phyloP scores from a whole-genome alignment of 2,888 invertebrate genomes.

The Gnatocerus cornutus region DNA sequence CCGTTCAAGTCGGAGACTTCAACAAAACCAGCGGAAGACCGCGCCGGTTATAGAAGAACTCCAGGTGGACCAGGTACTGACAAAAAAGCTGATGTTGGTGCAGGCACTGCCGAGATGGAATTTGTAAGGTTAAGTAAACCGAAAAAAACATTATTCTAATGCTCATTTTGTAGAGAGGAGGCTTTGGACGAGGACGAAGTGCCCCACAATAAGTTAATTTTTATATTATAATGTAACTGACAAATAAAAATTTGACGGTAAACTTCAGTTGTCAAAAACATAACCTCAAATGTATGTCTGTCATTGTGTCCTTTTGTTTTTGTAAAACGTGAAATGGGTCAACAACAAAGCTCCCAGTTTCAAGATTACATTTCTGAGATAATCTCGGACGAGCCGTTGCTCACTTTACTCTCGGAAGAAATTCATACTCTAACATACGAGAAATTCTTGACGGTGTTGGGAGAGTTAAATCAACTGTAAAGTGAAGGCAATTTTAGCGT shows the following conservation, averaged over 20 bases:
- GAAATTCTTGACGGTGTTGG: constrained; percentile 75
- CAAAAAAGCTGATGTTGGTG: constrained; percentile 97
- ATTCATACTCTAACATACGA: constrained; percentile 72
- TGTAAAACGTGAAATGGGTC: constrained; percentile 26
- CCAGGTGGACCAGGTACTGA: constrained; percentile 81
- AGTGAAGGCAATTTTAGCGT: constrained; percentile 60
- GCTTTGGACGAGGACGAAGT: constrained; percentile 82
- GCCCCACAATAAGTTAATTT: constrained; percentile 73
- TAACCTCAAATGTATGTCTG: neutral
- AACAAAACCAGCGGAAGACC: constrained; percentile 84
- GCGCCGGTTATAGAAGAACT: constrained; percentile 87
- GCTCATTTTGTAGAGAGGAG: constrained; percentile 78
- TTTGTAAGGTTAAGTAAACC: constrained; percentile 74
- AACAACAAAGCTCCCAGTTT: constrained; percentile 56
- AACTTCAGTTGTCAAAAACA: neutral
- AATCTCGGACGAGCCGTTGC: constrained; percentile 60
- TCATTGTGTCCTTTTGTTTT: neutral
- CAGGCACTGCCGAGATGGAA: constrained; percentile 94
- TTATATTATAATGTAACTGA: constrained; percentile 25
- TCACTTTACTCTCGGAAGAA: constrained; percentile 64
- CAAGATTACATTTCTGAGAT: constrained; percentile 61
- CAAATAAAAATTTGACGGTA: constrained; percentile 19
- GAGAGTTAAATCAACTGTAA: constrained; percentile 77
- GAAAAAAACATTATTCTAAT: neutral
- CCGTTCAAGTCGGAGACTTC: constrained; percentile 80